Base-by-base conservation (phyloP, 2,888 invertebrate genomes). In the Drosophila suboccidentalis region DNA sequence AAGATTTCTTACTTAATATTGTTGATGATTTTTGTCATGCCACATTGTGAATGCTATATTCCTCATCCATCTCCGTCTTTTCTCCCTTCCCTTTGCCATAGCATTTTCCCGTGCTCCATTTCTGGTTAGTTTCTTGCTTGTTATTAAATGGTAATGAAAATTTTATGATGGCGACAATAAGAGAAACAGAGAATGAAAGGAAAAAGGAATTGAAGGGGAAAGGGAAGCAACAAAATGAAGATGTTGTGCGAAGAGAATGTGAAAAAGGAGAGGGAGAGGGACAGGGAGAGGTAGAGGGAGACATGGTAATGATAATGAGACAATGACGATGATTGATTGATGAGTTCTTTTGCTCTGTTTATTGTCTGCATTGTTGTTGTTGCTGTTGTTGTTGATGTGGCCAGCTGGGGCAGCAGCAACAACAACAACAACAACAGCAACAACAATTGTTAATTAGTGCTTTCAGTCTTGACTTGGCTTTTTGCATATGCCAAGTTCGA, bases 141-240 rank as follows among this genome's bases (percentile, higher is more conserved):
- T 84, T 84, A 80, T 80, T 86, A 58, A 70, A 73, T 80, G 83
- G 74, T 83, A 81, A 86, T 81, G 83, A 83, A 86, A 76, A 76
- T 81, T 86, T 73, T 83, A 82, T 82, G 87, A 80, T 82, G 80
- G 65, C 80, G 53, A 49, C 32, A 13, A 13, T 9, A 19, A 17
- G 15, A 62, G 13, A 8, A n/a, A 22, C 38, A 53, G 10, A 19
- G 49, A 26, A 10, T 8, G 9, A 9, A 11, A 39, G 39, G n/a
- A 29, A 22, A 8, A 43, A 19, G 32, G n/a, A n/a, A 6, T 6
- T 8, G 55, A 34, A 6, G 11, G 29, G 17, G 32, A n/a, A 17
- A 4, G 39, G 10, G 9, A 29, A 15, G 22, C 44, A 46, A 41
- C 54, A 26, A 26, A 26, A 58, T 39, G 46, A 13, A 44, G 26